Evolutionary conservation across 2,113 vertebrate genomes (phyloP).

Genomic region (Neodontobutis hainanensis): DNA sequence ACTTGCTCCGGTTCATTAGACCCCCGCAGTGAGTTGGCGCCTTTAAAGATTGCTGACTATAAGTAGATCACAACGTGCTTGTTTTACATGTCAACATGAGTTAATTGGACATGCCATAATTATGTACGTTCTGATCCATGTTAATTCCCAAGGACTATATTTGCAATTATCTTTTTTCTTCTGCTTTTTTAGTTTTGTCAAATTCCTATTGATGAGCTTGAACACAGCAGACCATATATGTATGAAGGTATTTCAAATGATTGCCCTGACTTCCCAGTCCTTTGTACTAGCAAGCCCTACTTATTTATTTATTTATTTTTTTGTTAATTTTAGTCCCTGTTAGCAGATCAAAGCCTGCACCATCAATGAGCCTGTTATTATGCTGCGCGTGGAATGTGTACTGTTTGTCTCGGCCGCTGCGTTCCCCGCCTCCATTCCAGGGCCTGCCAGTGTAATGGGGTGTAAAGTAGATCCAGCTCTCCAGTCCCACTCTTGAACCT

Average conservation of each 20-base stretch:
- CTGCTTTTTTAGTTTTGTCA: neutral
- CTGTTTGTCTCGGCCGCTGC: slow-evolving; percentile 37
- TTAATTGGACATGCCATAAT: neutral
- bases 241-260: too few relatives aligned
- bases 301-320: slow-evolving; percentile 6
- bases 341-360: slow-evolving; percentile 47
- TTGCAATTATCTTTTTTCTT: neutral
- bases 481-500: slow-evolving; percentile 44
- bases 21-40: neutral
- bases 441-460: slow-evolving; percentile 58
- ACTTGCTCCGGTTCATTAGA: neutral
- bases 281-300: neutral
- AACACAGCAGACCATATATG: neutral
- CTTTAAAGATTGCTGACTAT: neutral
- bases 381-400: slow-evolving; percentile 34
- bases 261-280: too few relatives aligned
- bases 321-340: slow-evolving; percentile 18
- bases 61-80: neutral
- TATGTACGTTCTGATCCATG: slow-evolving; percentile 2
- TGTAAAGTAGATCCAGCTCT: slow-evolving; percentile 61
- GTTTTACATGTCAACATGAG: neutral
- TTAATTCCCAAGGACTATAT: neutral
- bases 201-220: neutral
- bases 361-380: slow-evolving; percentile 43
- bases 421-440: slow-evolving; percentile 33